These are phyloP conservation scores for Bubo blakistoni DNA, from an alignment of 2,113 vertebrate species.

Conservation along the genomic window DNA sequence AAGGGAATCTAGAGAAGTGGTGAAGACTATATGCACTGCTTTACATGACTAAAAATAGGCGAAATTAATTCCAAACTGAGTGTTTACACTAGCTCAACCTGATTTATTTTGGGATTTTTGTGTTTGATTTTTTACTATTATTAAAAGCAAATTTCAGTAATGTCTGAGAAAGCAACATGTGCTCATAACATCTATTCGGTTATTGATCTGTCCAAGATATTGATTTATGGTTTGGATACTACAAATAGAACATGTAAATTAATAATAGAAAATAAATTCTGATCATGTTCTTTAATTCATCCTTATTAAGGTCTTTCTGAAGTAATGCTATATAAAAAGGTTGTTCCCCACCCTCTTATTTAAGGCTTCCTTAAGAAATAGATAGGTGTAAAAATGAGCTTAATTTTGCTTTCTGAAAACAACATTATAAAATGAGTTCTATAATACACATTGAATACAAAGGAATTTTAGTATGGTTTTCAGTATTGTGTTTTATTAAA, in stretches of 20 bases:
- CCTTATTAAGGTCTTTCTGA: not conserved
- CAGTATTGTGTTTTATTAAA: not conserved
- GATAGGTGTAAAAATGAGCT: not conserved
- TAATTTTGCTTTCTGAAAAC: not conserved
- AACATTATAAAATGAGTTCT: not conserved
- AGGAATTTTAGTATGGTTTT: not conserved
- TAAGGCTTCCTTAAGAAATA: not conserved
- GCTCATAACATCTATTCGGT: not conserved
- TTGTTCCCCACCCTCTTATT: accelerated
- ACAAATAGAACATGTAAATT: not conserved
- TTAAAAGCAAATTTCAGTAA: not conserved
- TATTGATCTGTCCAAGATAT: not conserved
- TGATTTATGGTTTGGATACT: not conserved
- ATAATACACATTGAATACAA: not conserved
- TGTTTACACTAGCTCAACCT: not conserved
- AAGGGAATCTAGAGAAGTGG: not conserved
- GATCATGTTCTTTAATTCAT: not conserved
- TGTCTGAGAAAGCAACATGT: not conserved
- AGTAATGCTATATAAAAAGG: not conserved
- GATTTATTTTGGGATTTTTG: not conserved
- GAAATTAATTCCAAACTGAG: not conserved
- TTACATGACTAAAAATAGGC: not conserved
- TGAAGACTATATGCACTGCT: not conserved
- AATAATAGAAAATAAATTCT: not conserved
- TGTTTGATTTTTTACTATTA: not conserved